Conservation (phyloP, 2,797 vertebrate genomes). For the Decapterus maruadsi region DNA sequence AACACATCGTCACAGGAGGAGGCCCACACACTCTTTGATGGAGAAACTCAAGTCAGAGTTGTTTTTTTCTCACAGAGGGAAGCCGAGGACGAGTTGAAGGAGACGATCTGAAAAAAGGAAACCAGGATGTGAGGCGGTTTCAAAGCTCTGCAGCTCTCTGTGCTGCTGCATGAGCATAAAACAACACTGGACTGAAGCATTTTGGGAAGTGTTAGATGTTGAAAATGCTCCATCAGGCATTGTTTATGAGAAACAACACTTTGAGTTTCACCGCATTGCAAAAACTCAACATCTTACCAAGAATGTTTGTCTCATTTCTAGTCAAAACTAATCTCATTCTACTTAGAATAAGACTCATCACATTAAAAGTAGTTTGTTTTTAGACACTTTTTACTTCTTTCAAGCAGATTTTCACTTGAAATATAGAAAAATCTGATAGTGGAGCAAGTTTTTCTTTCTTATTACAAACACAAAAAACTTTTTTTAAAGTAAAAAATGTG, state of each 20-base stretch:
- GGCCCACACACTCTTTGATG: constrained; percentile 62
- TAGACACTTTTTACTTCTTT: no score
- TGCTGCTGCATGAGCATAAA: constrained; percentile 32
- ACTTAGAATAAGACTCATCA: no score
- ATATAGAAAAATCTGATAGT: no score
- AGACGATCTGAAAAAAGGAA: constrained; percentile 21
- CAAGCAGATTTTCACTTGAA: no score
- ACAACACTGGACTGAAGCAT: constrained; percentile 49
- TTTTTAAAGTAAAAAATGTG: no score
- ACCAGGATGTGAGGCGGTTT: constrained; percentile 47
- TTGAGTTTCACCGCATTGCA: constrained; percentile 33
- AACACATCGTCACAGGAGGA: constrained; percentile 33
- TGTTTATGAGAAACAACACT: constrained; percentile 50
- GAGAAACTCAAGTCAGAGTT: constrained; percentile 36
- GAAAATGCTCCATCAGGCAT: constrained; percentile 37
- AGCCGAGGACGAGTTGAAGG: constrained; percentile 41
- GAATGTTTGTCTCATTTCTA: no score
- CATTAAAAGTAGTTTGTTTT: no score
- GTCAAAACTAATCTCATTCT: no score
- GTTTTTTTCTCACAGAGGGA: constrained; percentile 39
- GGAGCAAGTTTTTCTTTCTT: no score
- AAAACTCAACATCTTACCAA: no score
- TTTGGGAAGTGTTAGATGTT: constrained; percentile 46
- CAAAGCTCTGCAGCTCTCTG: constrained; percentile 35
- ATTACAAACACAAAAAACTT: no score